phyloP scores from a whole-genome alignment of 2,113 vertebrate genomes.

The Prolemur simus region DNA sequence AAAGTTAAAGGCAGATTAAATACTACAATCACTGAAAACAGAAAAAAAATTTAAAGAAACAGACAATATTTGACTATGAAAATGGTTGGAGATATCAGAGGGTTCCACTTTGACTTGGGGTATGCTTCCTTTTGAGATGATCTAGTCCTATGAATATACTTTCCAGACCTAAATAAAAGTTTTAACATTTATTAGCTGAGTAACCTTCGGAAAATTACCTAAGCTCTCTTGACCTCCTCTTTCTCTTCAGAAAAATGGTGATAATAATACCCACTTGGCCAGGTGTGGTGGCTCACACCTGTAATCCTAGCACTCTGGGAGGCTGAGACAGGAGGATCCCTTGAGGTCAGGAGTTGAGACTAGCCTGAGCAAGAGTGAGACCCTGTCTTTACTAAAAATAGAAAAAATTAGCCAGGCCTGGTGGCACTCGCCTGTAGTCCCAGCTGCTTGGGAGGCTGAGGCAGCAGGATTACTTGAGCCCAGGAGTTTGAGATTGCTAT shows the following conservation, averaged over 20 bases:
- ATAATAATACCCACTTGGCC: background rate
- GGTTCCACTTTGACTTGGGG: background rate
- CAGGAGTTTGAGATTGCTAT: too few relatives aligned
- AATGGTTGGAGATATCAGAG: background rate
- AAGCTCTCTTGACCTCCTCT: background rate
- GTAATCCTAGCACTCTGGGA: too few relatives aligned
- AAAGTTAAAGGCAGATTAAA: background rate
- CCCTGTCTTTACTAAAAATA: too few relatives aligned
- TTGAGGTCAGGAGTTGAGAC: too few relatives aligned
- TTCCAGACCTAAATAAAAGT: background rate
- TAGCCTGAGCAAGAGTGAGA: too few relatives aligned
- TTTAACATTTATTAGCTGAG: background rate
- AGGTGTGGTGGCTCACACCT: too few relatives aligned
- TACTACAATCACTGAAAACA: background rate
- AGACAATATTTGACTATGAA: background rate
- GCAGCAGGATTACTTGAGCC: too few relatives aligned
- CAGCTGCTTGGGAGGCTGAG: too few relatives aligned
- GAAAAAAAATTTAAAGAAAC: background rate
- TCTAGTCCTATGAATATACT: background rate
- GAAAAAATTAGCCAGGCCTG: too few relatives aligned
- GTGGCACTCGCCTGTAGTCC: too few relatives aligned
- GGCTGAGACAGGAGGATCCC: too few relatives aligned
- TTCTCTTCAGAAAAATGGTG: constrained; percentile 11
- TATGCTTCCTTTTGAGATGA: background rate
- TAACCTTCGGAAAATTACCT: constrained; percentile 19